phyloP scores from a whole-genome alignment of 2,888 invertebrate genomes.

The Lithophane semibrunnea region DNA sequence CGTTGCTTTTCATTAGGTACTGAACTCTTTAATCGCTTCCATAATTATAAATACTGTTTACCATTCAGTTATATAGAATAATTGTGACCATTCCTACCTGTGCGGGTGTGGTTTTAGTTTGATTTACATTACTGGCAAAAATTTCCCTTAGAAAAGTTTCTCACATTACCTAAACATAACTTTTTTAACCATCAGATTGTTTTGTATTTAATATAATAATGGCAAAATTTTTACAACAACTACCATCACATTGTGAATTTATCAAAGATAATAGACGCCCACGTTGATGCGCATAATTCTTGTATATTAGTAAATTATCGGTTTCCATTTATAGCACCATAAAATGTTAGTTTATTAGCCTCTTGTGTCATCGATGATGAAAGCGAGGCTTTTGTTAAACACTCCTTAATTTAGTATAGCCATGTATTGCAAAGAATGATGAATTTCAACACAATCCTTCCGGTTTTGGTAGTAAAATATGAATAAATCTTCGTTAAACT shows the following conservation, averaged over 20 bases:
- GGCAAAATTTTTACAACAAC: slow-evolving; percentile 8
- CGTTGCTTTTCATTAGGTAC: too few species aligned
- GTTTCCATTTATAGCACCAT: slow-evolving; percentile 43
- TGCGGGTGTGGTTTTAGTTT: background rate
- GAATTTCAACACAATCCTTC: background rate
- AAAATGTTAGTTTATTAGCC: slow-evolving; percentile 46
- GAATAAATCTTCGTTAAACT: background rate
- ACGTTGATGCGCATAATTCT: slow-evolving; percentile 42
- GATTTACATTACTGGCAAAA: too few species aligned
- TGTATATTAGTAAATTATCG: slow-evolving; percentile 46
- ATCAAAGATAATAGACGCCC: slow-evolving; percentile 43
- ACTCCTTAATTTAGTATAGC: slow-evolving; percentile 24
- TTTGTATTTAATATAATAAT: background rate
- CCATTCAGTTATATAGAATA: background rate
- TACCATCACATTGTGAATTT: slow-evolving; percentile 18
- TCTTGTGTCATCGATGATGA: slow-evolving; percentile 52
- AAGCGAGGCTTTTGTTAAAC: slow-evolving; percentile 33
- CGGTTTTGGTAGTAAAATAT: background rate
- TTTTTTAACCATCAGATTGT: background rate
- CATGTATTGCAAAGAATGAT: background rate
- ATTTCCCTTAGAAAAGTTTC: background rate
- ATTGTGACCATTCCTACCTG: background rate
- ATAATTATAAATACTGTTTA: background rate
- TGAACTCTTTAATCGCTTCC: background rate
- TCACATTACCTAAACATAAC: background rate